Conservation (phyloP, 2,113 vertebrate genomes). For the Burhinus oedicnemus region DNA sequence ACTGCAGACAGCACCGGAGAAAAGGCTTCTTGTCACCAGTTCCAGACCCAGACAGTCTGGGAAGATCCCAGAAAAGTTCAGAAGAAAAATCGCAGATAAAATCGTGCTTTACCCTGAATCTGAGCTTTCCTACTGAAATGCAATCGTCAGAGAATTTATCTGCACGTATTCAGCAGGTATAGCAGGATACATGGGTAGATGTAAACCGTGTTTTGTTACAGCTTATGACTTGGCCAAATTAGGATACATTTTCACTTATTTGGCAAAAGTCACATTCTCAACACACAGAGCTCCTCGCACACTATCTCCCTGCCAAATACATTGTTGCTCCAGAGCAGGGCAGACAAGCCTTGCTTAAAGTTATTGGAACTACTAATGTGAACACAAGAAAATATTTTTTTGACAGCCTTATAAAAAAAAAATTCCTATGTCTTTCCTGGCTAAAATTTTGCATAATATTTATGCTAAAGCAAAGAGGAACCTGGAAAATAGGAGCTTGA, state of each 20-base stretch:
- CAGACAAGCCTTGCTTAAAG: not conserved
- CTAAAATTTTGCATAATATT: not conserved
- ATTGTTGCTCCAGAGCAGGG: not conserved
- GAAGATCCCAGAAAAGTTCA: not conserved
- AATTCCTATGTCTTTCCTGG: not conserved
- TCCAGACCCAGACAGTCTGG: not conserved
- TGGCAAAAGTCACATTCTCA: not conserved
- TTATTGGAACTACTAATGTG: not conserved
- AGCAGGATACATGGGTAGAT: not conserved
- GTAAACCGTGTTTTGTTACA: not conserved
- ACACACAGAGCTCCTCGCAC: not conserved
- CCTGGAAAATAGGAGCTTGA: not conserved
- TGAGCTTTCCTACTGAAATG: not conserved
- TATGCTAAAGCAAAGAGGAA: not conserved
- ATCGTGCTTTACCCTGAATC: accelerated
- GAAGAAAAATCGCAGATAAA: not conserved
- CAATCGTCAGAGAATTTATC: not conserved
- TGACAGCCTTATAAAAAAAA: not conserved
- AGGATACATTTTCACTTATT: not conserved
- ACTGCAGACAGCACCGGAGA: not conserved
- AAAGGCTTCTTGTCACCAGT: not conserved
- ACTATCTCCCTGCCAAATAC: not conserved
- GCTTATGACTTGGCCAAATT: not conserved
- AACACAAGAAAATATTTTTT: not conserved
- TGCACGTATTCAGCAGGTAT: not conserved